These are phyloP conservation scores for Aurelia sp. DNA, from an alignment of 30 jellyfish, hydroid and myxozoan species.

Conservation along the genomic window DNA sequence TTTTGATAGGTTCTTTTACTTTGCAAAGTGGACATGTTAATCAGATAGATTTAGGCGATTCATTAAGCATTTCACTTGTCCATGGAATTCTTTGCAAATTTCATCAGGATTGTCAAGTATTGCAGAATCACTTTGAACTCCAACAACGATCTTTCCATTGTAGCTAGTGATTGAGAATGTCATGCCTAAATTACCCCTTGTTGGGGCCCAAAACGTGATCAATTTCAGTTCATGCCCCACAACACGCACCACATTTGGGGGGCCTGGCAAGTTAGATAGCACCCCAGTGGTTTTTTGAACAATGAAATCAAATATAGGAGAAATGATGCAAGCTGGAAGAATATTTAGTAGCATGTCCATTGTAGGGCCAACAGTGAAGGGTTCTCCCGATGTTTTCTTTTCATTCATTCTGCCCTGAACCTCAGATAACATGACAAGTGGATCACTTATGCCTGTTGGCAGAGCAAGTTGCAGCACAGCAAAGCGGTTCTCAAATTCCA, in stretches of 20 bases:
- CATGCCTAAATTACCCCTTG: slow-evolving; percentile 75
- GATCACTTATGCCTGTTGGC: slow-evolving; percentile 53
- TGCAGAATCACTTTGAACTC: slow-evolving; percentile 71
- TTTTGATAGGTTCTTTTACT: no score
- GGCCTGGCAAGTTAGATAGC: slow-evolving; percentile 82
- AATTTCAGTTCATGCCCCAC: slow-evolving; percentile 60
- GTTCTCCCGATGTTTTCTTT: slow-evolving; percentile 81
- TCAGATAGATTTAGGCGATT: slow-evolving; percentile 23
- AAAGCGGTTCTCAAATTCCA: slow-evolving; percentile 72
- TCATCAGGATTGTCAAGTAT: slow-evolving; percentile 69
- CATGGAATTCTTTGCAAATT: slow-evolving; percentile 53
- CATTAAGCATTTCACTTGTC: slow-evolving; percentile 51
- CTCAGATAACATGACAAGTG: slow-evolving; percentile 60
- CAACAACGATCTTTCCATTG: slow-evolving; percentile 64
- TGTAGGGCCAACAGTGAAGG: slow-evolving; percentile 72
- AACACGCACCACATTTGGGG: slow-evolving; percentile 55
- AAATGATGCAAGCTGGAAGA: slow-evolving; percentile 64
- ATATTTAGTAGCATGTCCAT: slow-evolving; percentile 53
- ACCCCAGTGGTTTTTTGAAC: slow-evolving; percentile 75
- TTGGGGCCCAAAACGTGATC: slow-evolving; percentile 93
- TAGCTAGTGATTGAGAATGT: slow-evolving; percentile 74
- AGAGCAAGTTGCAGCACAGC: slow-evolving; percentile 70
- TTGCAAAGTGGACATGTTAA: not conserved
- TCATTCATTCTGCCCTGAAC: slow-evolving; percentile 62
- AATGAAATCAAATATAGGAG: slow-evolving; percentile 52